Evolutionary conservation across 2,888 invertebrate species (phyloP).

Genomic region (Metopia argyrocephala): DNA sequence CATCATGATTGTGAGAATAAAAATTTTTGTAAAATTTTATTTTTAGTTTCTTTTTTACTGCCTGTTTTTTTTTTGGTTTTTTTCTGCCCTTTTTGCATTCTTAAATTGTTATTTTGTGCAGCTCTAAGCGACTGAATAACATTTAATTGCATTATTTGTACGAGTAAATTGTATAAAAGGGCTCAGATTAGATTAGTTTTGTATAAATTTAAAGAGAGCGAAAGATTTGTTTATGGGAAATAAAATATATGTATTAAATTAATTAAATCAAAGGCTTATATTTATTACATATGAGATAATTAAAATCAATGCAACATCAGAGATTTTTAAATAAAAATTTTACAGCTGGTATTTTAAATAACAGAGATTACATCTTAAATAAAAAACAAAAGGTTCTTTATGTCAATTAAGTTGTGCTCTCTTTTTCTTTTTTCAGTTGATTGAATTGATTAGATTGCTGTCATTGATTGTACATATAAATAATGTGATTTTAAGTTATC

Average conservation of each 20-base stretch:
- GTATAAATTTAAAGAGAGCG: neutral
- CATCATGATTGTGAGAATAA: constrained; percentile 21
- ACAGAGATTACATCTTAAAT: too few species aligned
- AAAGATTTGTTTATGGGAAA: neutral
- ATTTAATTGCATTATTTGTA: constrained; percentile 36
- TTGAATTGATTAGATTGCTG: too few species aligned
- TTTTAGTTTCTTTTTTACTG: neutral
- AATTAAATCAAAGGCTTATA: too few species aligned
- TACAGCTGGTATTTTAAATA: too few species aligned
- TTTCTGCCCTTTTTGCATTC: neutral
- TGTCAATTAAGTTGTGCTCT: too few species aligned
- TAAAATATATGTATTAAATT: neutral
- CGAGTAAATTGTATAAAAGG: neutral
- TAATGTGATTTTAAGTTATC: too few species aligned
- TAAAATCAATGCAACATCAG: too few species aligned
- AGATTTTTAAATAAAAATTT: too few species aligned
- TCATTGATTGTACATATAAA: too few species aligned
- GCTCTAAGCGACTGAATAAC: constrained; percentile 28
- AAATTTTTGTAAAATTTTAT: constrained; percentile 29
- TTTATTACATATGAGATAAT: too few species aligned
- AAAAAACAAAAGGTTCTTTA: too few species aligned
- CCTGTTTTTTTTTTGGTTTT: neutral
- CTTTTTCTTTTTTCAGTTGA: too few species aligned
- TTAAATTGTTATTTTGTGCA: neutral
- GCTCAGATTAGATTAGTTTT: constrained; percentile 3